Percentiles rank a stretch among this genome's conserved stretches.
Conservation (phyloP, 2,888 invertebrate genomes). For the Lomographa bimaculata region DNA sequence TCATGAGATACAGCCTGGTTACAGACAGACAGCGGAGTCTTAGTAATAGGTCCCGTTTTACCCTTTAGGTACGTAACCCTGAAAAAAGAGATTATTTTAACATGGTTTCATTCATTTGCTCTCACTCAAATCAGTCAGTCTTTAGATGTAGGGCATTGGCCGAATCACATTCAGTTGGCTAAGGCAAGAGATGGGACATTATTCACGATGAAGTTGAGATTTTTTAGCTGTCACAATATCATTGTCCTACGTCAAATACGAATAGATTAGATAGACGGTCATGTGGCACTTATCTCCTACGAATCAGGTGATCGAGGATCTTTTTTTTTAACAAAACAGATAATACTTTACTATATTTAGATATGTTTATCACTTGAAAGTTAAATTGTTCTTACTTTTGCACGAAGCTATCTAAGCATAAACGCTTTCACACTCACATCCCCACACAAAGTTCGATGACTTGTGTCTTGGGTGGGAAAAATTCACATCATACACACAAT, state of each 20-base stretch:
- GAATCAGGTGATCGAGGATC: slow-evolving; percentile 59
- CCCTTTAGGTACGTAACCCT: too few species aligned
- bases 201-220: not conserved
- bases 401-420: too few species aligned
- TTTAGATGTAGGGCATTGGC: not conserved
- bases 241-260: slow-evolving; percentile 38
- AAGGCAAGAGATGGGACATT: not conserved
- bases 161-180: not conserved
- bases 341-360: slow-evolving; percentile 24
- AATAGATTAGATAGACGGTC: slow-evolving; percentile 52
- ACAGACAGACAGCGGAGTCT: too few species aligned
- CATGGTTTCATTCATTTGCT: too few species aligned
- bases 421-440: too few species aligned
- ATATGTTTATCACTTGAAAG: slow-evolving; percentile 34
- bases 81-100: too few species aligned
- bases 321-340: slow-evolving; percentile 43
- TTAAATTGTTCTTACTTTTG: slow-evolving; percentile 30
- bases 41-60: too few species aligned
- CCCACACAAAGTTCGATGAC: too few species aligned
- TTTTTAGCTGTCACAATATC: slow-evolving; percentile 18
- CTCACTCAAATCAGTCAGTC: too few species aligned
- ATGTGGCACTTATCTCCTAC: slow-evolving; percentile 53
- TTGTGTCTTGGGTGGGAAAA: too few species aligned
- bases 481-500: too few species aligned
- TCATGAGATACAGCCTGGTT: too few species aligned